Evolutionary conservation across 2,113 vertebrate species (phyloP), one percentile per base, ranked within the genome.

Genomic region (Struthio camelus): DNA sequence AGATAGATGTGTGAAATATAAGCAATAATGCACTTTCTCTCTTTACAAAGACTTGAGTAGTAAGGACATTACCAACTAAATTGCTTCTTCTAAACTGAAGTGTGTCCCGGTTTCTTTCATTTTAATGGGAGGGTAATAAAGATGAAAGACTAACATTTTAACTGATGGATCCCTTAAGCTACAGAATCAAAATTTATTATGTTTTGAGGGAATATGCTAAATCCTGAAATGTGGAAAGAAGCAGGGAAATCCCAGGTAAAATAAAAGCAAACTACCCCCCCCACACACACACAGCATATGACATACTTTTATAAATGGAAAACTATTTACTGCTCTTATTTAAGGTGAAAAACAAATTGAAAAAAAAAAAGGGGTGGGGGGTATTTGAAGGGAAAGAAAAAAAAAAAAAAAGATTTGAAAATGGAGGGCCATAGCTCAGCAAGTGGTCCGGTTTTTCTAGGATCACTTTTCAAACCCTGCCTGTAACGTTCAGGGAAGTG

Each of bases 71-170:
- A 97, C 98, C 97, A 95, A 94, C 97, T 94, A 97, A 98, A 98
- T 97, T 97, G 98, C 98, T 97, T 84, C 98, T 98, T 97, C 97
- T 94, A 96, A 97, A 98, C 97, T 97, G 97, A 98, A 98, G 97
- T 97, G 97, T 94, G 94, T 97, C 98, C 97, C 96, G 89, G 97
- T 97, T 98, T 98, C 98, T 98, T 98, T 98, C 98, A 98, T 98
- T 98, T 98, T 98, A 98, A 98, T 98, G 98, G 97, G 96, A 95
- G 95, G 93, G 97, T 98, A 98, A 98, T 98, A 98, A 98, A 98
- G 98, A 98, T 98, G 97, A 98, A 98, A 98, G 97, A 97, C 97
- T 97, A 98, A 94, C 98, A 96, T 98, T 98, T 98, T 97, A 98
- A 97, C 96, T 97, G 98, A 98, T 98, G 98, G 97, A 97, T 98